phyloP scores from a whole-genome alignment of 2,113 vertebrate genomes.

The Reinhardtius hippoglossoides region DNA sequence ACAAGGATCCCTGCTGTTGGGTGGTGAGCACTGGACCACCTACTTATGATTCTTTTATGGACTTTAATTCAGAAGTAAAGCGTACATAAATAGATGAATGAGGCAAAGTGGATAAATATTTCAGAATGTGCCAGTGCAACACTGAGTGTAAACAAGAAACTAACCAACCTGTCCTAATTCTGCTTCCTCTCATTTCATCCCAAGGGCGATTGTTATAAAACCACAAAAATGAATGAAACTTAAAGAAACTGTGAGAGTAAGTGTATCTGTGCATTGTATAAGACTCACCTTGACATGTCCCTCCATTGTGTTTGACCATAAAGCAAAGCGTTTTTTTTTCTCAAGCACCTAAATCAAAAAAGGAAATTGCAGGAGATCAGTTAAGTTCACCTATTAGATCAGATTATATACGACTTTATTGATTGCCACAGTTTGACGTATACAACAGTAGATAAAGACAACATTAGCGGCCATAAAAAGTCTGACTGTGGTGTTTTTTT shows the following conservation, averaged over 20 bases:
- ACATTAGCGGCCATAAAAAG: conserved; percentile 74
- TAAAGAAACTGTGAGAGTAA: not conserved
- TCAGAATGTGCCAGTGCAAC: conserved; percentile 42
- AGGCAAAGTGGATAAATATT: conserved; percentile 67
- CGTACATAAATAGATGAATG: conserved; percentile 71
- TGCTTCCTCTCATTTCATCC: conserved; percentile 17
- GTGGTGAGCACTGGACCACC: conserved; percentile 27
- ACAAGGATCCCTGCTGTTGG: conserved; percentile 48
- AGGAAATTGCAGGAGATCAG: conserved; percentile 25
- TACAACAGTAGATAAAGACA: conserved; percentile 71
- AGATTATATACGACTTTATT: conserved; percentile 57
- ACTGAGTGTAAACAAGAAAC: conserved; percentile 38
- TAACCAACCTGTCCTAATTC: conserved; percentile 23
- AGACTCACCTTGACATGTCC: not conserved
- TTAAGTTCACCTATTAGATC: conserved; percentile 50
- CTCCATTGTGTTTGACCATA: not conserved
- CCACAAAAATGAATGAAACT: conserved; percentile 3
- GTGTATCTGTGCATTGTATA: not conserved
- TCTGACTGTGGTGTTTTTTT: conserved; percentile 68
- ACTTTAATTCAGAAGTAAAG: conserved; percentile 67
- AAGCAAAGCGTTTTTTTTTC: conserved; percentile 23
- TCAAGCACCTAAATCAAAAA: conserved; percentile 34
- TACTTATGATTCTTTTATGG: conserved; percentile 59
- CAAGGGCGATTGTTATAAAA: conserved; percentile 18
- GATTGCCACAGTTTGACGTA: conserved; percentile 55